Conservation (phyloP, 1,140 invertebrate genomes). For the Anoplophora glabripennis region DNA sequence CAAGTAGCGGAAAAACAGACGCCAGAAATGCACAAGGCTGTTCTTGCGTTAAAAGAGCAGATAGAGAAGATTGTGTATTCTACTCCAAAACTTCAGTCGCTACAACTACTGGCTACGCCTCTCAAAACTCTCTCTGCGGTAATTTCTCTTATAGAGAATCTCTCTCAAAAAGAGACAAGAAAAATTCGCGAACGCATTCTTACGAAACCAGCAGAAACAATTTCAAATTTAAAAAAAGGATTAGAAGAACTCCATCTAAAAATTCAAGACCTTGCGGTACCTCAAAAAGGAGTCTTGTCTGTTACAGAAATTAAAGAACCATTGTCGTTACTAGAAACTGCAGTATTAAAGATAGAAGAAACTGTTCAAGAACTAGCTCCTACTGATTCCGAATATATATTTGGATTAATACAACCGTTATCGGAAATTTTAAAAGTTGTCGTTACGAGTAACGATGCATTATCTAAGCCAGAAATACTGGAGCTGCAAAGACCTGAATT, state of each 20-base stretch:
- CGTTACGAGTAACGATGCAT: not conserved
- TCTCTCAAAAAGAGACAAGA: not conserved
- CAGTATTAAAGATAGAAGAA: not conserved
- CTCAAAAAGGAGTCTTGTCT: conserved; percentile 6
- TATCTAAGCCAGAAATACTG: not conserved
- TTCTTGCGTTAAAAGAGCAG: conserved; percentile 4
- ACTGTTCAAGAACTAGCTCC: not conserved
- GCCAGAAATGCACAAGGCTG: conserved; percentile 1
- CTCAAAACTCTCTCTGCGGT: not conserved
- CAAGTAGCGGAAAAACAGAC: conserved; percentile 11
- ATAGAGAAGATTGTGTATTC: not conserved
- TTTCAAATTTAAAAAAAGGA: not conserved
- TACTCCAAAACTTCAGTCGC: not conserved
- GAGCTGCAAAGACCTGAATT: no score
- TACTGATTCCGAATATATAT: not conserved
- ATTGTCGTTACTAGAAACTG: no score
- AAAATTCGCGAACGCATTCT: no score
- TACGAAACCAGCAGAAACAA: not conserved
- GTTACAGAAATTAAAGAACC: no score
- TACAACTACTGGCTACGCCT: not conserved
- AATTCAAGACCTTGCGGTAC: conserved; percentile 1
- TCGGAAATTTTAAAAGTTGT: conserved; percentile 5
- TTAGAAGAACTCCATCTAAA: not conserved
- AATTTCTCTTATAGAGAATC: not conserved
- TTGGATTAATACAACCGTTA: not conserved